These are phyloP conservation scores for Phyllostomus discolor DNA, from an alignment of 2,113 vertebrate species.

Conservation along the genomic window DNA sequence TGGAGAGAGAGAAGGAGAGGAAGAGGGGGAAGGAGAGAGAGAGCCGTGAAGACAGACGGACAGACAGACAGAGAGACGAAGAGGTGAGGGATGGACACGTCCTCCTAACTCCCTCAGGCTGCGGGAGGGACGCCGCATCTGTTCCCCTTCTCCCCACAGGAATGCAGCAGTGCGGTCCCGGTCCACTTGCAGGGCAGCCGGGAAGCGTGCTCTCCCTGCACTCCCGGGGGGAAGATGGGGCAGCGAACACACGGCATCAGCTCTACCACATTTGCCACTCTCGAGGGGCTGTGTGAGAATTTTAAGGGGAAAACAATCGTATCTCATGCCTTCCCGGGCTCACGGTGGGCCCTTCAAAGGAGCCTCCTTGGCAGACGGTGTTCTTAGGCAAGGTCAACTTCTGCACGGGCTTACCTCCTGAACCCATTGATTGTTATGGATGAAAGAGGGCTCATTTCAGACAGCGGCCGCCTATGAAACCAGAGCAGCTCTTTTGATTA, in stretches of 20 bases:
- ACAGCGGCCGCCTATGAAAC: background rate
- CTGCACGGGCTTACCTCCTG: background rate
- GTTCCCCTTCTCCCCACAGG: fast-evolving
- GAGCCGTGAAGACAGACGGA: no score
- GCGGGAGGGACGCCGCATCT: background rate
- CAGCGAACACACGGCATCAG: fast-evolving
- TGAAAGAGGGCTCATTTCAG: background rate
- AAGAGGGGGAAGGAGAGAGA: no score
- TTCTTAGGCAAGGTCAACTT: background rate
- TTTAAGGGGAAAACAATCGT: no score
- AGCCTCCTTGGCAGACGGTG: background rate
- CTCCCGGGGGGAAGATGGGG: fast-evolving
- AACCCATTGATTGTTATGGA: background rate
- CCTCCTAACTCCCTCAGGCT: background rate
- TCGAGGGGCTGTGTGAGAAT: fast-evolving
- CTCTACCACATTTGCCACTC: background rate
- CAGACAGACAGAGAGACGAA: background rate
- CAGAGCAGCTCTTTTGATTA: constrained; percentile 30
- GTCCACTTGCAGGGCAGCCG: background rate
- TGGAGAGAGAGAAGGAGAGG: no score
- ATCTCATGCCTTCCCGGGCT: background rate
- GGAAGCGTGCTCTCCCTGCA: background rate
- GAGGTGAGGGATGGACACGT: background rate
- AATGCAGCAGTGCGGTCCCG: fast-evolving
- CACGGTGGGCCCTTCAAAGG: fast-evolving